These are phyloP conservation scores for Macrosoma leucophasiata DNA, from an alignment of 2,888 invertebrate genomes.

Conservation along the genomic window DNA sequence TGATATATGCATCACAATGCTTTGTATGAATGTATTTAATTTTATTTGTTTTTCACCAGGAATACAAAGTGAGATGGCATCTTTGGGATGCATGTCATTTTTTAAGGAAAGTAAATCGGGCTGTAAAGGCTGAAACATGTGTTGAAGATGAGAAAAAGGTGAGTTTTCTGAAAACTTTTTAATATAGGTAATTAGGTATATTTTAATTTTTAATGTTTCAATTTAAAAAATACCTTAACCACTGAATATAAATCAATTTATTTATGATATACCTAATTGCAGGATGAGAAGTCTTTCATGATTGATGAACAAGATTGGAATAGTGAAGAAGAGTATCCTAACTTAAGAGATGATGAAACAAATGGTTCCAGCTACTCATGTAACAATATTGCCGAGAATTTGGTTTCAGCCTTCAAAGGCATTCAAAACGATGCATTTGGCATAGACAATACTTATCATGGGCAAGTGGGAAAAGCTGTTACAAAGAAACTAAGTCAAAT, in stretches of 20 bases:
- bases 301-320: constrained; percentile 26
- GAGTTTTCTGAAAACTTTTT: constrained; percentile 7
- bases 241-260: no score
- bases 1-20: no score
- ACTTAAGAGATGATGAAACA: constrained; percentile 26
- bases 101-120: constrained; percentile 46
- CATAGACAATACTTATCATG: constrained; percentile 43
- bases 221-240: no score
- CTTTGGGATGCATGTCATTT: constrained; percentile 64
- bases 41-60: constrained; percentile 35
- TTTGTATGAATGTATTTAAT: no score
- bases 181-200: constrained; percentile 5
- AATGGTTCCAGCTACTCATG: constrained; percentile 33
- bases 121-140: constrained; percentile 18
- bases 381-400: constrained; percentile 42
- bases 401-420: constrained; percentile 45
- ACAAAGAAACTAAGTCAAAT: constrained; percentile 46
- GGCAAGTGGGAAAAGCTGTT: constrained; percentile 43
- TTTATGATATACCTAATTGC: constrained; percentile 19
- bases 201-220: no score
- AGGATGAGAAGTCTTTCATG: constrained; percentile 27
- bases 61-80: constrained; percentile 61
- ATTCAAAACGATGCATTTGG: constrained; percentile 53
- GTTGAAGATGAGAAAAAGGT: constrained; percentile 22
- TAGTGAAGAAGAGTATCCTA: constrained; percentile 32